Base-by-base conservation (phyloP, 2,888 invertebrate species). In the Gonocerus acuteangulatus region DNA sequence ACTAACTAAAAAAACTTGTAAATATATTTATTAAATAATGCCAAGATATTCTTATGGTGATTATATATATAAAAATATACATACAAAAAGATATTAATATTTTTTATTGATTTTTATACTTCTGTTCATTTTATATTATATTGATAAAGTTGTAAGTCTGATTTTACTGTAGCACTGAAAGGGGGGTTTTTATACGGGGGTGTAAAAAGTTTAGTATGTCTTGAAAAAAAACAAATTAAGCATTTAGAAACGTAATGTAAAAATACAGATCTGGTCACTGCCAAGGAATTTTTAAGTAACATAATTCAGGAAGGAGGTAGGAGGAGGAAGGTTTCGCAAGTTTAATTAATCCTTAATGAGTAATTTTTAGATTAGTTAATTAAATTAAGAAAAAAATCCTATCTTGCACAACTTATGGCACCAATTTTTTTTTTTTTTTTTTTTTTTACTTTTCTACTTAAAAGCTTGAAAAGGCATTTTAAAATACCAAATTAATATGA, bases 121-220 rank as follows among this genome's bases (percentile, higher is more conserved):
- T 54, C 13, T 42, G 21, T 54, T 54, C 22, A 21, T 54, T 23
- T 54, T 21, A 19, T 34, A 51, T 42, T 15, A 39, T 42, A 2
- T 42, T 54, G 23, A 21, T 42, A 42, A 54, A 54, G 54, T 54
- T 54, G 54, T 54, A 54, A 54, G 54, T 54, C 54, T 54, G 54
- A 54, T 42, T 54, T 54, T 54, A 54, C 54, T 34, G 22, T 42
- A 39, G 39, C 15, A 27, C 27, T 27, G 27, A 27, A 27, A 27
- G 27, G 27, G 27, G 27, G 27, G 27, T 27, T 27, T n/a, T 27
- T 27, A 9, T 27, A 27, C 9, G 9, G 4, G 27, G 27, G 27
- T 27, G 9, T 27, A 6, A 27, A 27, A 6, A 4, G 4, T 27
- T 6, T 9, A 27, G 4, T 27, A 4, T 6, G 4, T 9, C 27